Evolutionary conservation across 1,140 invertebrate species (phyloP), one percentile per base, ranked within the genome.

Genomic region (Saccostrea echinata): DNA sequence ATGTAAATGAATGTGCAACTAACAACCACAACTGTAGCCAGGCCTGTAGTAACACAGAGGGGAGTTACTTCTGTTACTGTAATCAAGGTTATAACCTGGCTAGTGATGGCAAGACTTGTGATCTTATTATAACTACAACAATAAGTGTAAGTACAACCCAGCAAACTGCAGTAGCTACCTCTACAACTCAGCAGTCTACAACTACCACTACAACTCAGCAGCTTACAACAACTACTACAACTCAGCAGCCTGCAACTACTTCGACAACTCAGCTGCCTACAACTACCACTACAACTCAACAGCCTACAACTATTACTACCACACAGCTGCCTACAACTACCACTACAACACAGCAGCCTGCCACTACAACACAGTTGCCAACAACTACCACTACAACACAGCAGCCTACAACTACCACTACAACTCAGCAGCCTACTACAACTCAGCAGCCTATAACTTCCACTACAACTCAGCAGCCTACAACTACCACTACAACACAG

Each of bases 51-150:
- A 94, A 94, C 90, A 90, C 85, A 6, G 43, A 84, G 27, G 93
- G 93, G 21, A 88, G 85, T 30, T 93, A 88, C 64, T 9, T 84
- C 6, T 94, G 93, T 82, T 85, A 80, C 16, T 94, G 93, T 88
- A 84, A 87, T 16, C 53, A 27, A 30, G 92, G 93, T 3, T 93
- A 91, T 81, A 4, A n/a, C 13, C 86, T 89, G 1, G 81, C 55
- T 3, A 88, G 87, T 12, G 90, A 91, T 55, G 30, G 76, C 24
- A 82, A 30, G 61, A 83, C 51, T 0, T 88, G 88, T 71, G 27
- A 30, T 27, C 64, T 71, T 30, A 71, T 71, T 27, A 8, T 24
- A 12, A 71, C 64, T 30, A 9, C n/a, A 27, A 71, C 64, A 71
- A 27, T 24, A 1, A 71, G 12, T 30, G 12, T 24, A 71, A 27